These are phyloP conservation scores for Oryzias woworae DNA, from an alignment of 2,113 vertebrate species.

Conservation along the genomic window DNA sequence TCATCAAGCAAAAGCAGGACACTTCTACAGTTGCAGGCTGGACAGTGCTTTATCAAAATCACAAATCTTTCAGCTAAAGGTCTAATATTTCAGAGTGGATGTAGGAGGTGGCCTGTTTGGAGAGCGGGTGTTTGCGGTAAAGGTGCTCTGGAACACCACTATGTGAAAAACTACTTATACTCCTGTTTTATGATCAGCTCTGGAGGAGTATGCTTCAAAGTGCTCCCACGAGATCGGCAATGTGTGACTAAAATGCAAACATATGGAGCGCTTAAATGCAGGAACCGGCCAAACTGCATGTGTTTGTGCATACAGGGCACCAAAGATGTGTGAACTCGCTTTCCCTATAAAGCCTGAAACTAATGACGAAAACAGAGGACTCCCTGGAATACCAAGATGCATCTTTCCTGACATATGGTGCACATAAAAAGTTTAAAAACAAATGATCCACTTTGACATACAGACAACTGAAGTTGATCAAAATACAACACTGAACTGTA, in stretches of 20 bases:
- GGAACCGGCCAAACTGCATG: slow-evolving; percentile 70
- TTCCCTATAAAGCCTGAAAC: slow-evolving; percentile 30
- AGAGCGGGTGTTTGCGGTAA: slow-evolving; percentile 18
- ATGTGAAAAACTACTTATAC: slow-evolving; percentile 73
- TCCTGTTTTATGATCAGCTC: slow-evolving; percentile 76
- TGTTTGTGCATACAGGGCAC: slow-evolving; percentile 31
- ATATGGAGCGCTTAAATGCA: slow-evolving; percentile 77
- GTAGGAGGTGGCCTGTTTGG: slow-evolving; percentile 42
- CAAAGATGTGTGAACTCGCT: slow-evolving; percentile 20
- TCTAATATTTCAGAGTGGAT: slow-evolving; percentile 19
- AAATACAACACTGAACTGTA: too few species aligned
- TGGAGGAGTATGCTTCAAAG: slow-evolving; percentile 75
- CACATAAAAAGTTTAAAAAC: slow-evolving; percentile 74
- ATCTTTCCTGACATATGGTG: slow-evolving; percentile 61
- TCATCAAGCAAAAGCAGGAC: not conserved
- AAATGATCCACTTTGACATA: slow-evolving; percentile 59
- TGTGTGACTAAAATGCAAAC: slow-evolving; percentile 82
- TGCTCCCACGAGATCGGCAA: slow-evolving; percentile 72
- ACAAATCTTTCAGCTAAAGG: too few species aligned
- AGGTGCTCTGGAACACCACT: slow-evolving; percentile 62
- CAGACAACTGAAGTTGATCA: not conserved
- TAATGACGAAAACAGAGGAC: slow-evolving; percentile 80
- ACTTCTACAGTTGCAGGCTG: not conserved
- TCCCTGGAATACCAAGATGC: slow-evolving; percentile 48
- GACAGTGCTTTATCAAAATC: too few species aligned